These are phyloP conservation scores for Eremobia ochroleuca DNA, from an alignment of 2,888 invertebrate species.

Conservation along the genomic window DNA sequence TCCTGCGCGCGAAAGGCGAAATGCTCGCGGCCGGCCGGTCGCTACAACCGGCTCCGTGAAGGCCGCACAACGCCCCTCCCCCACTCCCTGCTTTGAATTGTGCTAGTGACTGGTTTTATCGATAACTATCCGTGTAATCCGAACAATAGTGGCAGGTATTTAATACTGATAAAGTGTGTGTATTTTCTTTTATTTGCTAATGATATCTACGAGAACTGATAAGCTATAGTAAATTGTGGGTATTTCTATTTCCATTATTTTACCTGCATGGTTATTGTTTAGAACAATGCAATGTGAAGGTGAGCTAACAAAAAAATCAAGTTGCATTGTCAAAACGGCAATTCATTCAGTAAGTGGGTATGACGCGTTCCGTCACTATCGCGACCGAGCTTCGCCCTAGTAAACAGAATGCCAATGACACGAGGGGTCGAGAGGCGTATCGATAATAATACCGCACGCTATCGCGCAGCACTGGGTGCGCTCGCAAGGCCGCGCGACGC, in stretches of 20 bases:
- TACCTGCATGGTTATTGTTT: slow-evolving; percentile 32
- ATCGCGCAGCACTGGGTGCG: slow-evolving; percentile 85
- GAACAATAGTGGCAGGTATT: slow-evolving; percentile 58
- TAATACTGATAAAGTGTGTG: slow-evolving; percentile 43
- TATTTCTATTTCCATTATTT: slow-evolving; percentile 27
- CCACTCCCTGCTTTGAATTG: slow-evolving; percentile 76
- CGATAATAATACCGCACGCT: slow-evolving; percentile 83
- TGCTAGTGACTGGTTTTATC: slow-evolving; percentile 82
- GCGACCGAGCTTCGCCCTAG: slow-evolving; percentile 81
- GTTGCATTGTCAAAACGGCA: slow-evolving; percentile 59
- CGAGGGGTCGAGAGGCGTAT: slow-evolving; percentile 82
- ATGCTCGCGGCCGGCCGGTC: slow-evolving; percentile 85
- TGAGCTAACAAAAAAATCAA: slow-evolving; percentile 50
- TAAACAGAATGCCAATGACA: slow-evolving; percentile 90
- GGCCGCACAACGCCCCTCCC: slow-evolving; percentile 85
- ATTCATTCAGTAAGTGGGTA: slow-evolving; percentile 74
- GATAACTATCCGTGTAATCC: slow-evolving; percentile 74
- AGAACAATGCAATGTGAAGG: slow-evolving; percentile 61
- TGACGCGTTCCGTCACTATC: slow-evolving; percentile 81
- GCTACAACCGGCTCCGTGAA: slow-evolving; percentile 90
- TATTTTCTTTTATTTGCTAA: slow-evolving; percentile 42
- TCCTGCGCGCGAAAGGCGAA: slow-evolving; percentile 89
- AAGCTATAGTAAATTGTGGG: slow-evolving; percentile 7
- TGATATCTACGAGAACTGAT: slow-evolving; percentile 29
- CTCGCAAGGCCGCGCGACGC: slow-evolving; percentile 87